phyloP scores from a whole-genome alignment of 2,888 invertebrate genomes.

The Kuschelorhynchus macadamiae region DNA sequence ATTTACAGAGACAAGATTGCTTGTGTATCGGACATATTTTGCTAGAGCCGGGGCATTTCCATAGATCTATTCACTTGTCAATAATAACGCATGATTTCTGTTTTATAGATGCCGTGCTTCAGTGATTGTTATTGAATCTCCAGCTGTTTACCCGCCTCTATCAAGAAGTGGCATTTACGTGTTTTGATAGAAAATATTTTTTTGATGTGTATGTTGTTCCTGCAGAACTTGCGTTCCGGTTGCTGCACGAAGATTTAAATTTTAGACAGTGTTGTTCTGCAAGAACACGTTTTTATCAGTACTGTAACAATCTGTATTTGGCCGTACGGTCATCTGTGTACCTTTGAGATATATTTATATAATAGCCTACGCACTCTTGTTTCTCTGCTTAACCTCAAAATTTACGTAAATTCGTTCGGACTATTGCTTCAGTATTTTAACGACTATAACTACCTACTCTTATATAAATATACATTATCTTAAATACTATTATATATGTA shows the following conservation, averaged over 20 bases:
- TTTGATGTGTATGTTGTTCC: slow-evolving; percentile 57
- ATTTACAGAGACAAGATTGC: slow-evolving; percentile 50
- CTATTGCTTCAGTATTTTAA: slow-evolving; percentile 47
- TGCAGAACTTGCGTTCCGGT: slow-evolving; percentile 51
- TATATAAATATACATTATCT: slow-evolving; percentile 59
- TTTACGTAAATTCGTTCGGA: slow-evolving; percentile 45
- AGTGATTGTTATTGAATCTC: slow-evolving; percentile 61
- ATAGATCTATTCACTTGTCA: slow-evolving; percentile 18
- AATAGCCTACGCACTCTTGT: slow-evolving; percentile 64
- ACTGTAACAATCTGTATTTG: slow-evolving; percentile 63
- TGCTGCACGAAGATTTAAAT: slow-evolving; percentile 46
- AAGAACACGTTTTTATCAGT: slow-evolving; percentile 46
- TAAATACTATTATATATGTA: slow-evolving; percentile 60
- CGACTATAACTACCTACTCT: slow-evolving; percentile 44
- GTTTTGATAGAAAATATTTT: slow-evolving; percentile 67
- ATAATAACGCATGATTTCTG: slow-evolving; percentile 59
- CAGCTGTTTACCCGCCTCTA: slow-evolving; percentile 64
- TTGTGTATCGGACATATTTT: slow-evolving; percentile 53
- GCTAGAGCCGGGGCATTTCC: slow-evolving; percentile 51
- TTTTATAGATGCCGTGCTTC: slow-evolving; percentile 63
- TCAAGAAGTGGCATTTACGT: slow-evolving; percentile 66
- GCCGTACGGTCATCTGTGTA: slow-evolving; percentile 55
- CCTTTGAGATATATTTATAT: slow-evolving; percentile 56
- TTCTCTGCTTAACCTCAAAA: slow-evolving; percentile 67
- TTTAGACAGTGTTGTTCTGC: slow-evolving; percentile 38